Conservation (phyloP, 2,113 vertebrate genomes). For the Naja naja region DNA sequence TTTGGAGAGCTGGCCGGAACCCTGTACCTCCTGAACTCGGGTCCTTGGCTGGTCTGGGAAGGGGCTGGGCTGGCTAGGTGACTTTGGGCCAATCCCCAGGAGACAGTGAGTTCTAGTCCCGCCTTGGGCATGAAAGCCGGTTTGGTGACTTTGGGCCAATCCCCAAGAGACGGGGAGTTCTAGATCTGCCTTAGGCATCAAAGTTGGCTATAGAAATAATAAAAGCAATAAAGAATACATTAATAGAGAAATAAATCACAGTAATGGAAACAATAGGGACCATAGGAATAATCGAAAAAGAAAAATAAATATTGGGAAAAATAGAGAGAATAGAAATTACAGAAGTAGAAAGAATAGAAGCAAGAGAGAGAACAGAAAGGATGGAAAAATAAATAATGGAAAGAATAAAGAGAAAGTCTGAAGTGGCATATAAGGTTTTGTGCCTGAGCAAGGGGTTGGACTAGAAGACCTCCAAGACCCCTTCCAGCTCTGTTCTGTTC, state of each 20-base stretch:
- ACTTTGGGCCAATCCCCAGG: no score
- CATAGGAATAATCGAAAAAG: not conserved
- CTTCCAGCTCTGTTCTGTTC: no score
- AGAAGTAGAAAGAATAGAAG: not conserved
- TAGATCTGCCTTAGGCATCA: no score
- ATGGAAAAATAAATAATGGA: no score
- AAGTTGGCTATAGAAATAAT: not conserved
- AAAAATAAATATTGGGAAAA: not conserved
- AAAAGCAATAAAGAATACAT: not conserved
- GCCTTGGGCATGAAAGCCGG: no score
- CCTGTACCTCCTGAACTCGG: rapidly evolving
- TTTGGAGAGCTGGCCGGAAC: no score
- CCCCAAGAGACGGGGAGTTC: rapidly evolving
- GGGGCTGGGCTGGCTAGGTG: not conserved
- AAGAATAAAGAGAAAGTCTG: not conserved
- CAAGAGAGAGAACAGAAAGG: not conserved
- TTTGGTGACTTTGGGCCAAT: no score
- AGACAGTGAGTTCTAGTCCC: no score
- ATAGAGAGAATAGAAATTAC: not conserved
- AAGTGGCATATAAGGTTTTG: not conserved
- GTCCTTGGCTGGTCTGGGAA: not conserved
- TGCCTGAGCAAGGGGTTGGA: not conserved
- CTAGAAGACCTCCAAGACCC: not conserved
- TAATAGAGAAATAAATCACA: not conserved
- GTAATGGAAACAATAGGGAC: not conserved